phyloP scores from a whole-genome alignment of 1,140 invertebrate genomes.

The Lanistes nyassanus region DNA sequence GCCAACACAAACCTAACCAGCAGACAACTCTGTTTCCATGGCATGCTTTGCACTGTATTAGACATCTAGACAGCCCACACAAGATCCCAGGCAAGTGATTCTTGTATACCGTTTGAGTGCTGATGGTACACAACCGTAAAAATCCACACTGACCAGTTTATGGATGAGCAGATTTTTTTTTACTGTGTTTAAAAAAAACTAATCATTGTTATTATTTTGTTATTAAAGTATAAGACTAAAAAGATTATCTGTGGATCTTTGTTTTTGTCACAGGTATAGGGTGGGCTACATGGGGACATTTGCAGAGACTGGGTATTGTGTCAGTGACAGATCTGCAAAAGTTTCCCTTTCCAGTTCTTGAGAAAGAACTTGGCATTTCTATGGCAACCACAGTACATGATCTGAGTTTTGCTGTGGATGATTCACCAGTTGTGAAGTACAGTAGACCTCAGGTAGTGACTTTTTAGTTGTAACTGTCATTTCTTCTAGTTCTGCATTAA shows the following conservation, averaged over 20 bases:
- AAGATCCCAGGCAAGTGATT: constrained; percentile 48
- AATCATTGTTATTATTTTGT: not conserved
- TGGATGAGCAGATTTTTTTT: no score
- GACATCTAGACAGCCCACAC: constrained; percentile 33
- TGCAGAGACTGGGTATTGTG: constrained; percentile 42
- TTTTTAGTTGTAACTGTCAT: not conserved
- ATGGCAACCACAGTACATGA: constrained; percentile 37
- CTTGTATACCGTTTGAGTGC: no score
- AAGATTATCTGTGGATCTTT: not conserved
- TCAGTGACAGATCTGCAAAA: constrained; percentile 46
- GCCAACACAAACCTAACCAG: constrained; percentile 77
- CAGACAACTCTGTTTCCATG: constrained; percentile 82
- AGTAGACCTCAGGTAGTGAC: constrained; percentile 49
- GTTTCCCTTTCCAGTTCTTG: constrained; percentile 27
- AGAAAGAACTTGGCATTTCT: constrained; percentile 40
- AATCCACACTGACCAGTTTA: no score
- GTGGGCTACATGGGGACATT: constrained; percentile 36
- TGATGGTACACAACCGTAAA: no score
- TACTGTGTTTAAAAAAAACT: no score
- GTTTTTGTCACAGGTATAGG: constrained; percentile 47
- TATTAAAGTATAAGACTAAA: not conserved
- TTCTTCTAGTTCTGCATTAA: not conserved
- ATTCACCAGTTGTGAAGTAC: constrained; percentile 44
- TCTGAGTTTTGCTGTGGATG: constrained; percentile 49
- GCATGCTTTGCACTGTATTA: constrained; percentile 73